Base-by-base conservation (phyloP, 2,113 vertebrate species). In the Zootoca vivipara region DNA sequence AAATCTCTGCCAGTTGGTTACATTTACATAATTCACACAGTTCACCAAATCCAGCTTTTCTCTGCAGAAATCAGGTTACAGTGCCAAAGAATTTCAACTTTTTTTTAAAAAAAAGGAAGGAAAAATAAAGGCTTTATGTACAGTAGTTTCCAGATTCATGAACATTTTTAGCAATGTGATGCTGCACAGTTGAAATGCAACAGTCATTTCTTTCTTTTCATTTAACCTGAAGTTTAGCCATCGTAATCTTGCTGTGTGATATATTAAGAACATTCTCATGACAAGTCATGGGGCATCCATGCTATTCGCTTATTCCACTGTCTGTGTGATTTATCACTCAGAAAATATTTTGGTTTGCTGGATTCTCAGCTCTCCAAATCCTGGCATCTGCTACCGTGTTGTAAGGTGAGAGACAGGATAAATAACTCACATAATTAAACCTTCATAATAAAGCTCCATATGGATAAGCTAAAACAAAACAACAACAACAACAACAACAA, bases 231-330 rank as follows among this genome's bases (percentile, higher is more conserved):
- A 62, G 26, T n/a, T 58, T 73, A 73, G 65, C 5, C 78, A 72
- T 87, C 65, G 40, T 80, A 56, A 80, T 28, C 67, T 87, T 73
- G 52, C 67, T 80, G 33, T 62, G 42, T 79, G 24, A 80, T 56
- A 72, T 87, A 80, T 58, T 87, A 87, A 56, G 67, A 81, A 73
- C 67, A 73, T 87, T 81, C 78, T 16, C 40, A 83, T 83, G 30
- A 52, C 30, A 42, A 88, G 87, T 69, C 87, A 67, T 83, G 62
- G 72, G 72, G 28, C n/a, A 77, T 80, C 72, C 62, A 52, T 79
- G 3, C 78, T 20, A 35, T 83, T 74, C 52, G 20, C 64, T 62
- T 89, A 46, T 87, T 80, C 58, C 12, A 82, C 9, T 62, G 26
- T 15, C 67, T 78, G 20, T 88, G 26, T 30, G 78, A 40, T 75